Evolutionary conservation across 2,888 invertebrate species (phyloP).

Genomic region (Sinhomidia bicolor): DNA sequence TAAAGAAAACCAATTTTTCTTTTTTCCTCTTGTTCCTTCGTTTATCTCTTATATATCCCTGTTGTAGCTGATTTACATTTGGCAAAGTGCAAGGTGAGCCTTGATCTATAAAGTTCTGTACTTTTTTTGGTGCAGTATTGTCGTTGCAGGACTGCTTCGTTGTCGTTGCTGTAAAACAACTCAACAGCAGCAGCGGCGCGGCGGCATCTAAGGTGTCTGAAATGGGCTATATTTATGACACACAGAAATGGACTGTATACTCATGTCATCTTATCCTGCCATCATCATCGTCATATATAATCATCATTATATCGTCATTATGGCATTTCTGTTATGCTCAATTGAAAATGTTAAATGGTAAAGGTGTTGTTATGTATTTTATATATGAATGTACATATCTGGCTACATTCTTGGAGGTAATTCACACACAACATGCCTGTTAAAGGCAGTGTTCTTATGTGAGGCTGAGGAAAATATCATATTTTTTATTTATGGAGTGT

Average conservation of each 20-base stretch:
- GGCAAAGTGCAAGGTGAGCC: slow-evolving; percentile 70
- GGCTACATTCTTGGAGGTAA: slow-evolving; percentile 35
- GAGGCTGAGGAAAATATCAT: neutral
- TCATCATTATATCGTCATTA: neutral
- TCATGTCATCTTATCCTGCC: slow-evolving; percentile 11
- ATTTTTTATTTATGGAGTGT: slow-evolving; percentile 42
- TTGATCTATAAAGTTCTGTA: slow-evolving; percentile 60
- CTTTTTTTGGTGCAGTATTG: slow-evolving; percentile 27
- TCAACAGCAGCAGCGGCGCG: neutral
- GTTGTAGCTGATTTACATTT: slow-evolving; percentile 51
- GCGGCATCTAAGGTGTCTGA: neutral
- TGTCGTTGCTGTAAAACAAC: neutral
- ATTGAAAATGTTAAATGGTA: neutral
- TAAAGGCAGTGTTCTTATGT: neutral
- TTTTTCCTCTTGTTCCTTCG: neutral
- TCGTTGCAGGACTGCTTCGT: neutral
- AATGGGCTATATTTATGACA: neutral
- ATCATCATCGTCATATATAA: neutral
- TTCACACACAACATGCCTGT: neutral
- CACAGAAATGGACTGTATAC: neutral
- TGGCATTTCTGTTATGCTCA: neutral
- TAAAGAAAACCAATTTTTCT: slow-evolving; percentile 1
- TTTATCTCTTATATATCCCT: neutral
- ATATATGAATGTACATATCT: neutral
- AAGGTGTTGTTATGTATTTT: neutral